Conservation (phyloP, 1,140 invertebrate species). For the Dysdera silvatica region DNA sequence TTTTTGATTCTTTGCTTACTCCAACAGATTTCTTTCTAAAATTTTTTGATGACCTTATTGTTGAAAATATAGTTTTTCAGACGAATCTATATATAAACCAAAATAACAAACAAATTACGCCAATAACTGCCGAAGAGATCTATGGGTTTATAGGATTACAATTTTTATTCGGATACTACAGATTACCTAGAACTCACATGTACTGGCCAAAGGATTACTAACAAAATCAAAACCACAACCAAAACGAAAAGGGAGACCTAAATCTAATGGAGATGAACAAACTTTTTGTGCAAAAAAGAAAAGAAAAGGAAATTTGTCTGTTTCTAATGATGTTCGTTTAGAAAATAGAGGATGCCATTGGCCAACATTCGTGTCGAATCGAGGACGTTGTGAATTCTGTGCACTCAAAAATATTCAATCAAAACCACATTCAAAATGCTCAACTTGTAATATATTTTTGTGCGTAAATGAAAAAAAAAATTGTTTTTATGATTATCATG, state of each 20-base stretch:
- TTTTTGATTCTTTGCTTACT: no score
- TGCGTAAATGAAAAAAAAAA: slow-evolving; percentile 21
- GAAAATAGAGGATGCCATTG: slow-evolving; percentile 15
- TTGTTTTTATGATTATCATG: slow-evolving; percentile 17
- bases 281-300: slow-evolving; percentile 8
- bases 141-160: no score
- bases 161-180: no score
- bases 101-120: no score
- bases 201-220: slow-evolving; percentile 6
- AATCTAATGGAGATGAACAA: slow-evolving; percentile 7
- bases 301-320: slow-evolving; percentile 15
- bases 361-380: slow-evolving; percentile 12
- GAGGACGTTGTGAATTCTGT: slow-evolving; percentile 21
- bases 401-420: slow-evolving; percentile 11
- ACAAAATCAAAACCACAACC: slow-evolving; percentile 10
- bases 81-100: no score
- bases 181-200: no score
- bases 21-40: no score
- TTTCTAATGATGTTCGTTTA: slow-evolving; percentile 14
- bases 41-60: background rate
- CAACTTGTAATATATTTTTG: slow-evolving; percentile 8
- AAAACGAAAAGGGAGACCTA: slow-evolving; percentile 13
- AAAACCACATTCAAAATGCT: background rate
- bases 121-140: no score
- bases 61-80: background rate